phyloP scores from a whole-genome alignment of 2,797 vertebrate species.

The Stomatorhinus walkeri region DNA sequence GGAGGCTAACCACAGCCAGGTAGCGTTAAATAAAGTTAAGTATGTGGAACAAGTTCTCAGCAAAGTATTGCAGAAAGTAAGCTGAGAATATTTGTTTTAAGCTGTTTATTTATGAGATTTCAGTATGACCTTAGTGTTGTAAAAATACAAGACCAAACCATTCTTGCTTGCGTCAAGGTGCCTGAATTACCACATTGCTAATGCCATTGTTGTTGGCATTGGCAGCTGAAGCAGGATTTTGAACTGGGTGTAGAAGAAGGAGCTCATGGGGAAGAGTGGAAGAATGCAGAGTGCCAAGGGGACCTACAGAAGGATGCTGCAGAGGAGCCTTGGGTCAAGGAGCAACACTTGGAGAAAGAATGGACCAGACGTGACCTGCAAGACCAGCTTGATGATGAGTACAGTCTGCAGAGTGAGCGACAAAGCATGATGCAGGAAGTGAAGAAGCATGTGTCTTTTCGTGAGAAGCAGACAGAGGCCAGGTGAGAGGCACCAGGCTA shows the following conservation, averaged over 20 bases:
- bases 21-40: slow-evolving; percentile 55
- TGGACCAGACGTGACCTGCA: slow-evolving; percentile 59
- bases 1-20: slow-evolving; percentile 46
- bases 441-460: slow-evolving; percentile 44
- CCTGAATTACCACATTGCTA: background rate
- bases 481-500: slow-evolving; percentile 51
- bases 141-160: background rate
- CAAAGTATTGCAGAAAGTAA: slow-evolving; percentile 54
- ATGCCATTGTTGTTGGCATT: slow-evolving; percentile 20
- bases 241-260: slow-evolving; percentile 41
- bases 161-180: background rate
- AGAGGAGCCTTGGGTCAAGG: slow-evolving; percentile 43
- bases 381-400: slow-evolving; percentile 48
- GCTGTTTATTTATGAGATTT: background rate
- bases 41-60: slow-evolving; percentile 43
- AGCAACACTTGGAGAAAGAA: slow-evolving; percentile 59
- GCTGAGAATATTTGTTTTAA: background rate
- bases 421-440: slow-evolving; percentile 51
- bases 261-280: slow-evolving; percentile 40
- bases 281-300: slow-evolving; percentile 32
- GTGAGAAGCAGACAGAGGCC: slow-evolving; percentile 58
- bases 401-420: slow-evolving; percentile 50
- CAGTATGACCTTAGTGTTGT: background rate
- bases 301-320: slow-evolving; percentile 42
- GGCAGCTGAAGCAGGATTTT: slow-evolving; percentile 51